Percentiles rank a stretch among this genome's conserved stretches.
These are phyloP conservation scores for Sycophila texana DNA, from an alignment of 2,888 invertebrate genomes.

Conservation along the genomic window DNA sequence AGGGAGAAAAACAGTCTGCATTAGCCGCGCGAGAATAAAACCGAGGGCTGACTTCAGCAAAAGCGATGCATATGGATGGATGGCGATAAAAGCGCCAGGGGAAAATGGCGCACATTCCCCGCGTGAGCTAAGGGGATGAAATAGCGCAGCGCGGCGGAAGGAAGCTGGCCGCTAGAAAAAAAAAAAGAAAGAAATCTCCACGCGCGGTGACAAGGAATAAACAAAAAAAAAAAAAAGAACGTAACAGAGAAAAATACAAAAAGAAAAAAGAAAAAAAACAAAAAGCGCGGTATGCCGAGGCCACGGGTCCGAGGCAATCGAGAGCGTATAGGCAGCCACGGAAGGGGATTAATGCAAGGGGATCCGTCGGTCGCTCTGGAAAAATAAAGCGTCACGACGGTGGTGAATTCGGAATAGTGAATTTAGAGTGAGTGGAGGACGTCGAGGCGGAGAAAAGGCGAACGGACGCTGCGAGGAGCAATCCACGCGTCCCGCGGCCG, in stretches of 20 bases:
- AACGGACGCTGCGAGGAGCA: not conserved
- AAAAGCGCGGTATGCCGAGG: not conserved
- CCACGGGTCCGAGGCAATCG: no score
- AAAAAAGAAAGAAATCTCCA: not conserved
- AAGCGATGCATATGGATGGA: constrained; percentile 10
- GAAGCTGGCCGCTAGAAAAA: not conserved
- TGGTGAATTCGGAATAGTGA: constrained; percentile 24
- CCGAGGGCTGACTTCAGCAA: no score
- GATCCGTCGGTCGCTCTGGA: not conserved
- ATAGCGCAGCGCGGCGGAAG: not conserved
- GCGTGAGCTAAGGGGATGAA: not conserved
- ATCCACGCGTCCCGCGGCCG: no score
- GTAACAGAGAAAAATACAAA: not conserved
- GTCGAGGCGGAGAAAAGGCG: constrained; percentile 19
- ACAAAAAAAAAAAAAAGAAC: not conserved
- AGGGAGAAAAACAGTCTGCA: not conserved
- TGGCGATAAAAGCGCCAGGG: not conserved
- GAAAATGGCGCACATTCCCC: no score
- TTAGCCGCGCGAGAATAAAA: not conserved
- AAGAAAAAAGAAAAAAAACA: not conserved
- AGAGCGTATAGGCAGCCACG: not conserved
- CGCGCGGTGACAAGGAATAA: not conserved
- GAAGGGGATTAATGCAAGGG: constrained; percentile 9
- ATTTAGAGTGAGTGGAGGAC: constrained; percentile 17
- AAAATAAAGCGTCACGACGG: not conserved